phyloP scores from a whole-genome alignment of 2,797 vertebrate species.

The Coccyzus lansbergi region DNA sequence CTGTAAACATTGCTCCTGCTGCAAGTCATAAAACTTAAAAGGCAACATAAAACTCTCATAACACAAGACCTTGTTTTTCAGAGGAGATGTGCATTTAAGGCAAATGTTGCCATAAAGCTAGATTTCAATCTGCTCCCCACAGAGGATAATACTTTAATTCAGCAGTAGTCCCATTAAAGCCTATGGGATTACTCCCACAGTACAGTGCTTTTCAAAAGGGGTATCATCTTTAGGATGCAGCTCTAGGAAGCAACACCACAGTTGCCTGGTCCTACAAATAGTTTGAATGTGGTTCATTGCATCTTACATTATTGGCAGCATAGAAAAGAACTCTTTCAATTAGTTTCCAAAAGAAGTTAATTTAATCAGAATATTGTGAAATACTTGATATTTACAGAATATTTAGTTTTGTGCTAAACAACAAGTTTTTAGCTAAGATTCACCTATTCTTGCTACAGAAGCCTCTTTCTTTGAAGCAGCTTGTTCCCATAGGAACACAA shows the following conservation, averaged over 20 bases:
- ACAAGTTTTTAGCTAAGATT: conserved; percentile 8
- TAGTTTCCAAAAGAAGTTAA: not conserved
- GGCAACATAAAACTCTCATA: not conserved
- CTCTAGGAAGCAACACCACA: not conserved
- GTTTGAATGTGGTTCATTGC: not conserved
- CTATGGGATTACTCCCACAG: not conserved
- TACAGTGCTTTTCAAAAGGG: not conserved
- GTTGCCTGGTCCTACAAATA: not conserved
- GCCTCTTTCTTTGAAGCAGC: not conserved
- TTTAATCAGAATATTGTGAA: not conserved
- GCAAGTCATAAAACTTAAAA: not conserved
- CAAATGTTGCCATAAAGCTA: not conserved
- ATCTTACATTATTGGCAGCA: not conserved
- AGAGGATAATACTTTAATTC: not conserved
- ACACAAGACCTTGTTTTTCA: not conserved
- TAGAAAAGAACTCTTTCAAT: not conserved
- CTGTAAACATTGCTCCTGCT: not conserved
- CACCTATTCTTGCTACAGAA: not conserved
- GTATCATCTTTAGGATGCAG: not conserved
- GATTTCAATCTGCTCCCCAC: not conserved
- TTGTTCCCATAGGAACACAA: conserved; percentile 57
- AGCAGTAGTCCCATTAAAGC: not conserved
- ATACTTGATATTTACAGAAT: not conserved
- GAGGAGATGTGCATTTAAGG: not conserved
- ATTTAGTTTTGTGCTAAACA: not conserved